A percentile compares a stretch with the other conserved stretches of the same genome.
Evolutionary conservation across 2,888 invertebrate genomes (phyloP).

Genomic region (Eupsilia transversa): DNA sequence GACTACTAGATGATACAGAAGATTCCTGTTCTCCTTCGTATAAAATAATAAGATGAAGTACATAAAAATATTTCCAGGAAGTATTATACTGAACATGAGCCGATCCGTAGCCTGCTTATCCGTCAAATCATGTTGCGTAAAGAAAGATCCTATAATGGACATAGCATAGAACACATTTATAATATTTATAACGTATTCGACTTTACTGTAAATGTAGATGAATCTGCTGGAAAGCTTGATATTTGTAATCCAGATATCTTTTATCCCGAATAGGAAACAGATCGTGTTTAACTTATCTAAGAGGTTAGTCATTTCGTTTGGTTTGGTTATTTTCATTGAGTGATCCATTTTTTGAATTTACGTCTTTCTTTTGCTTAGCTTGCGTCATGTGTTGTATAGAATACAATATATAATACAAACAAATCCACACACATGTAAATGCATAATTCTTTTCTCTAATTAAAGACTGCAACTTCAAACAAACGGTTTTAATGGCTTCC

Average conservation of each 20-base stretch:
- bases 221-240: constrained; percentile 25
- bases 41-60: constrained; percentile 36
- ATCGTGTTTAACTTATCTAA: constrained; percentile 32
- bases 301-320: constrained; percentile 26
- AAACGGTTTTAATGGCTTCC: not conserved
- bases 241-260: constrained; percentile 37
- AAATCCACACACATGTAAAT: no score
- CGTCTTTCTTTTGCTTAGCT: not conserved
- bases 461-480: constrained; percentile 12
- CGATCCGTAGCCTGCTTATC: constrained; percentile 24
- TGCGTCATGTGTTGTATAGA: not conserved
- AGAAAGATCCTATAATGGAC: constrained; percentile 26
- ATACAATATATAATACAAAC: no score
- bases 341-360: constrained; percentile 29
- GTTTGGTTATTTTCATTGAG: not conserved
- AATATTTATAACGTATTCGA: constrained; percentile 7
- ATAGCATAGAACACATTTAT: not conserved
- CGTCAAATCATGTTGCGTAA: constrained; percentile 36
- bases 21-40: constrained; percentile 45
- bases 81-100: constrained; percentile 2
- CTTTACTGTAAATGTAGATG: constrained; percentile 22
- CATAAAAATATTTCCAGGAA: constrained; percentile 26
- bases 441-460: no score
- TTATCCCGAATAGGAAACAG: constrained; percentile 20
- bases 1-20: constrained; percentile 55